Conservation (phyloP, 1,140 invertebrate genomes). For the Microplitis mediator region DNA sequence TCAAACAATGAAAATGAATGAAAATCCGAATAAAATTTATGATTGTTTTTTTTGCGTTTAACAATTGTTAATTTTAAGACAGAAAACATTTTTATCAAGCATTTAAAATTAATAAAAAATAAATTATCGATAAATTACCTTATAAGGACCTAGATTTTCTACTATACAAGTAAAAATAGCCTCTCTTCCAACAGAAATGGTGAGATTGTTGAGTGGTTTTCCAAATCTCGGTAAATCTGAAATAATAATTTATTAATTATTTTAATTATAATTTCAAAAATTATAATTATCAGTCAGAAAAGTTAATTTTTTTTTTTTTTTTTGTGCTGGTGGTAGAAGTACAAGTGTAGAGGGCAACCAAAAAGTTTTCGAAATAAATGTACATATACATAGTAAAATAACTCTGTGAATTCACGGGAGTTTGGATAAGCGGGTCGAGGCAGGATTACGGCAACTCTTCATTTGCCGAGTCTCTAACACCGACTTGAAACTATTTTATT, state of each 20-base stretch:
- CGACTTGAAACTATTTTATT: not conserved
- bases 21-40: too few species aligned
- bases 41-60: too few species aligned
- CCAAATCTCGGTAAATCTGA: conserved; percentile 75
- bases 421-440: conserved; percentile 47
- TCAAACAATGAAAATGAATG: too few species aligned
- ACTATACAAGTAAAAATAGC: conserved; percentile 80
- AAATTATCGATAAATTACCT: conserved; percentile 61
- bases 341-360: conserved; percentile 33
- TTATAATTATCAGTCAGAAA: too few species aligned
- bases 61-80: too few species aligned
- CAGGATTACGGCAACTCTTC: conserved; percentile 44
- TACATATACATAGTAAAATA: conserved; percentile 39
- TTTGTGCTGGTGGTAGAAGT: not conserved
- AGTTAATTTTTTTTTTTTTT: too few species aligned
- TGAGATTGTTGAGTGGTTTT: conserved; percentile 79
- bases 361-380: conserved; percentile 26
- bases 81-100: too few species aligned
- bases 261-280: too few species aligned
- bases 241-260: conserved; percentile 36
- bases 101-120: not conserved
- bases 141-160: conserved; percentile 77
- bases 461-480: conserved; percentile 33
- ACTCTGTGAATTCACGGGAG: conserved; percentile 37
- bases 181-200: conserved; percentile 77